Base-by-base conservation (phyloP, 2,797 vertebrate genomes). In the Gambelia wislizenii region DNA sequence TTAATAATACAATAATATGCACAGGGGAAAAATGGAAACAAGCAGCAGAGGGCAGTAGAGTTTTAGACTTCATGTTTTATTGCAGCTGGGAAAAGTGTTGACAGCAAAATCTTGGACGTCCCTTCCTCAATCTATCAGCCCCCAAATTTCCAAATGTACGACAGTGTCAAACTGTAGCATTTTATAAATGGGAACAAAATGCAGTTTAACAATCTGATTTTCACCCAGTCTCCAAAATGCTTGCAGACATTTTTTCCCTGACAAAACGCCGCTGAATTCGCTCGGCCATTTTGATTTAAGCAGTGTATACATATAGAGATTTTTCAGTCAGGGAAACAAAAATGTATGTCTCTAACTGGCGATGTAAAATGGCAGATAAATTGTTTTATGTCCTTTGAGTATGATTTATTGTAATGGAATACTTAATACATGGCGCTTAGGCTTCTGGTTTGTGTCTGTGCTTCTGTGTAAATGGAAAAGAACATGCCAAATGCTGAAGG, bases 121-220 rank as follows among this genome's bases (percentile, higher is more conserved):
- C 88, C 86, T 83, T 54, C 80, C 87, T 9, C 89, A 90, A 49
- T 88, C 92, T 87, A 2, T 90, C 94, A 81, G 87, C 56, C 83
- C 87, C 92, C 70, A 87, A 87, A 91, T 93, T 92, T 94, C 94
- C 91, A 86, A 89, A 95, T 67, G 84, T 91, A n/a, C 61, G 94
- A 92, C 96, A 88, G 87, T 91, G 96, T 91, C 96, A 94, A 89
- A 79, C 94, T 94, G 92, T 92, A 94, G 93, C 94, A 91, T 95
- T 97, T 96, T 97, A 94, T 96, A 94, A 96, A 95, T 95, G 96
- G 92, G 91, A 96, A 95, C 97, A 95, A 97, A 97, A 97, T 94
- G 89, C 96, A 95, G 93, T 96, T 97, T 95, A 96, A 96, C 96
- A 96, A 95, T 95, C 95, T 87, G 96, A 94, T 93, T 94, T 86